Percentiles rank a stretch among this genome's conserved stretches.
phyloP scores from a whole-genome alignment of 2,888 invertebrate species.

The Acrocera orbiculus region DNA sequence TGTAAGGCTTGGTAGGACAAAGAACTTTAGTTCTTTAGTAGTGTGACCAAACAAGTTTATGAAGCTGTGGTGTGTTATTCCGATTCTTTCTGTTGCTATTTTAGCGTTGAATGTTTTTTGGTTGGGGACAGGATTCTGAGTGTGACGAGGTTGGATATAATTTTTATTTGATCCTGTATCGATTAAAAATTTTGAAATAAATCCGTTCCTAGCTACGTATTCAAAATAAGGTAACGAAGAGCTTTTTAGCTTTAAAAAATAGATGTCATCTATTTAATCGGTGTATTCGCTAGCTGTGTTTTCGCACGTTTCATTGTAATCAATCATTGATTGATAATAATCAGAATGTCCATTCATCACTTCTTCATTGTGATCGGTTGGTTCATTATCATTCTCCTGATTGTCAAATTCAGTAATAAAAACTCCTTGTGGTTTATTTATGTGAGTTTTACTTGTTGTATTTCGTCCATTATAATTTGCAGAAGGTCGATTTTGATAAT shows the following conservation, averaged over 20 bases:
- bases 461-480: conserved; percentile 1
- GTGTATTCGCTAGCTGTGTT: neutral
- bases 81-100: conserved; percentile 8
- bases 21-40: conserved; percentile 7
- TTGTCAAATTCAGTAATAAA: neutral
- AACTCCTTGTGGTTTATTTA: conserved; percentile 3
- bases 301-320: neutral
- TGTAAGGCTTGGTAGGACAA: too few species aligned
- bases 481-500: conserved; percentile 9
- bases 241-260: conserved; percentile 14
- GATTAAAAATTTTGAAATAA: conserved; percentile 11
- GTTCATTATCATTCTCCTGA: neutral
- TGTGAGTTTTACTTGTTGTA: too few species aligned
- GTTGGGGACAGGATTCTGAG: conserved; percentile 7
- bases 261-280: conserved; percentile 6
- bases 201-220: conserved; percentile 10
- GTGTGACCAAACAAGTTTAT: conserved; percentile 5
- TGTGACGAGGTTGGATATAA: conserved; percentile 9
- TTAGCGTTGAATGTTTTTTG: conserved; percentile 8
- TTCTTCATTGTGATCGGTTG: neutral
- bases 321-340: neutral
- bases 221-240: conserved; percentile 13
- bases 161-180: conserved; percentile 11
- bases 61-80: conserved; percentile 10
- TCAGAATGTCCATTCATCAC: neutral